phyloP scores from a whole-genome alignment of 2,888 invertebrate species.

The Cybosia mesomella region DNA sequence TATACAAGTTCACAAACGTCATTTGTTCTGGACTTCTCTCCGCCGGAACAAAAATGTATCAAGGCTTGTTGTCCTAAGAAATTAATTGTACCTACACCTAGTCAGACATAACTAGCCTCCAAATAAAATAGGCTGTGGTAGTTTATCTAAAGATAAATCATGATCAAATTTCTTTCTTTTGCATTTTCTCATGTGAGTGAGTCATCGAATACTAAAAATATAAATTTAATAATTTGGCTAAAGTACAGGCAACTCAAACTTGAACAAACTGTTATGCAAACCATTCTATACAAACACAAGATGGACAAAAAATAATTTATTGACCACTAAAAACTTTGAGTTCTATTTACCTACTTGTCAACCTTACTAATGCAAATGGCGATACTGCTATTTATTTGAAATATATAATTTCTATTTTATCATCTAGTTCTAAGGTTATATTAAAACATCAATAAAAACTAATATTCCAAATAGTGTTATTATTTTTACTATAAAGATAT shows the following conservation, averaged over 20 bases:
- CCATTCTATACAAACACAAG: constrained; percentile 15
- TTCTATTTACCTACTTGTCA: not conserved
- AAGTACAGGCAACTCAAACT: constrained; percentile 31
- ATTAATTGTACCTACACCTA: constrained; percentile 45
- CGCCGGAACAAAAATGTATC: constrained; percentile 70
- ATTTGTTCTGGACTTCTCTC: constrained; percentile 79
- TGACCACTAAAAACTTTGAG: not conserved
- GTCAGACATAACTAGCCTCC: not conserved
- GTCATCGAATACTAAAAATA: not conserved
- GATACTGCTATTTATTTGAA: not conserved
- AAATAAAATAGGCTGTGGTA: not conserved
- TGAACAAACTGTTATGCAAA: constrained; percentile 19
- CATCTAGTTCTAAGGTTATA: not conserved
- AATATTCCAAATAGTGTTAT: not conserved
- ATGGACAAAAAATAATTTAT: not conserved
- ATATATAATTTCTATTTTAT: not conserved
- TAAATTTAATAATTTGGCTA: constrained; percentile 27
- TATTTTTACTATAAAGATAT: not conserved
- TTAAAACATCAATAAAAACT: constrained; percentile 4
- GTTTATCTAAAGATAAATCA: not conserved
- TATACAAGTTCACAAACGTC: constrained; percentile 80
- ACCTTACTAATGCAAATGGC: not conserved
- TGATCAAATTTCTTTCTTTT: constrained; percentile 13
- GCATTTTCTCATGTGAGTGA: constrained; percentile 9
- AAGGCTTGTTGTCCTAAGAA: constrained; percentile 73